Evolutionary conservation across 2,797 vertebrate species (phyloP), one percentile per base, ranked within the genome.

Genomic region (Melanotaenia maccullochi): DNA sequence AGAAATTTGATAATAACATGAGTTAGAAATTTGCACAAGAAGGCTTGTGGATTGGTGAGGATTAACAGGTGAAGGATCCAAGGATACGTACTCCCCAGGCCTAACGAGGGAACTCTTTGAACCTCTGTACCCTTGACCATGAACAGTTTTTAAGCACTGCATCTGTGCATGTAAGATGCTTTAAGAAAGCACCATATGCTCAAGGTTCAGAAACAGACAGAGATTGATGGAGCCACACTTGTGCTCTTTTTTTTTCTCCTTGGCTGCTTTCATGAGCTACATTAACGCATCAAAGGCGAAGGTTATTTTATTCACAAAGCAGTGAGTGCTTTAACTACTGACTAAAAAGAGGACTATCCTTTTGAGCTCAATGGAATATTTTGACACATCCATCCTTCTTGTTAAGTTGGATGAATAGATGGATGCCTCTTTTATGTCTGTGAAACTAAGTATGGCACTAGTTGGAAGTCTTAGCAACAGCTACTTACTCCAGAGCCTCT

Each of bases 181-280:
- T 65, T 28, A 75, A 65, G 42, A 68, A 52, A 58, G 51, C 47
- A 25, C 47, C 60, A 55, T 75, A 66, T 60, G 52, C 62, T 47
- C 28, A 44, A 63, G 38, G 35, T 67, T 71, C 40, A 68, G 35
- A 73, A 18, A 62, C 47, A 57, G 40, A 60, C 73, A 73, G 60
- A 78, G 81, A 78, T 35, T 58, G 74, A 82, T 78, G 74, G 24
- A 60, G 59, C 32, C 38, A n/a, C 38, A 61, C 51, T 9, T 12
- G 42, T 73, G 20, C n/a, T 25, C 22, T 35, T 40, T 62, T 60
- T 33, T 73, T 58, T 65, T 72, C 42, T 75, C 56, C 54, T 73
- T 71, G 52, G 47, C 35, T 35, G 20, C 38, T 65, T 68, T 81
- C 66, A 71, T 63, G 60, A 77, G 49, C 24, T 35, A 28, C 25